Conservation (phyloP, 2,113 vertebrate species). For the Prionailurus viverrinus region DNA sequence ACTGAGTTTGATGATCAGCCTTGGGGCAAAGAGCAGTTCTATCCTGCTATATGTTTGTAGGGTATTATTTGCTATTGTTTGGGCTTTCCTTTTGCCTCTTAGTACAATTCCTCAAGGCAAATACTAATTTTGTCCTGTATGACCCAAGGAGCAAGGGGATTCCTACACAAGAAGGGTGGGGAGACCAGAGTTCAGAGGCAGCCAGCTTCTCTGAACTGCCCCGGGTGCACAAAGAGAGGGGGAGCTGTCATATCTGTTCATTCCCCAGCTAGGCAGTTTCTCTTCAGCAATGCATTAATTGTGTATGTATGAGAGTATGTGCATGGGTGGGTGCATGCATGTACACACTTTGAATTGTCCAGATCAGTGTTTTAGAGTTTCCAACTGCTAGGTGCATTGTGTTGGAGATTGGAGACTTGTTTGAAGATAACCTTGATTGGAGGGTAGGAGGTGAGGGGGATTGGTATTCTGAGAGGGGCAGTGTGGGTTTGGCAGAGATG, state of each 20-base stretch:
- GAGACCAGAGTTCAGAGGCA: neutral
- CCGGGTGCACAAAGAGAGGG: neutral
- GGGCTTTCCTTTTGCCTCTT: neutral
- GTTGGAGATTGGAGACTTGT: neutral
- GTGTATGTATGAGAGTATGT: neutral
- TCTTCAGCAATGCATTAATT: neutral
- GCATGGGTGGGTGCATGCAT: rapidly evolving
- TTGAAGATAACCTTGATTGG: neutral
- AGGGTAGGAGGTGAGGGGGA: neutral
- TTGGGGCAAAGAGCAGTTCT: neutral
- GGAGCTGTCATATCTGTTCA: neutral
- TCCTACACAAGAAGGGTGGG: no score
- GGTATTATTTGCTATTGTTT: neutral
- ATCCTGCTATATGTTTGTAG: neutral
- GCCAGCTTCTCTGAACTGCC: neutral
- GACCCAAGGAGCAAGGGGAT: neutral
- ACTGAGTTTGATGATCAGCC: neutral
- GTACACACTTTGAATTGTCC: neutral
- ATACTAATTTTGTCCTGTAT: neutral
- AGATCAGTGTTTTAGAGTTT: neutral
- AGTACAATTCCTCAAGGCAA: neutral
- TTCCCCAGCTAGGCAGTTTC: neutral
- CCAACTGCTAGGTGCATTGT: neutral
- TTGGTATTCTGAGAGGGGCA: neutral
- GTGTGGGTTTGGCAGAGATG: neutral